Conservation (phyloP, 2,888 invertebrate species). For the Cheiracanthium punctorium region DNA sequence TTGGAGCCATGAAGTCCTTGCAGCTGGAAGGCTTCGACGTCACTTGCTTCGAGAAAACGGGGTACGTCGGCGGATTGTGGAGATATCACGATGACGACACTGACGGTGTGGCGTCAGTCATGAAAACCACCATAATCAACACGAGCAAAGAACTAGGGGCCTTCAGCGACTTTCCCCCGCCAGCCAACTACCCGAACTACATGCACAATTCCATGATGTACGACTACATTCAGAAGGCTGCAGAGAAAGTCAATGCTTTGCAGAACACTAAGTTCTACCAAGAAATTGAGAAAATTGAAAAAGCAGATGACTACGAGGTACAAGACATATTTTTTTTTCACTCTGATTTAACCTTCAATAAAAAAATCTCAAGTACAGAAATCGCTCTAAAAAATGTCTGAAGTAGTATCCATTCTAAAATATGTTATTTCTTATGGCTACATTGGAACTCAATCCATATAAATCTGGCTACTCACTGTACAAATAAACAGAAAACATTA, state of each 20-base stretch:
- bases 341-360: too few relatives aligned
- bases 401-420: too few relatives aligned
- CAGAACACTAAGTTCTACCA: slow-evolving; percentile 74
- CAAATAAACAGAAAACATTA: too few relatives aligned
- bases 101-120: slow-evolving; percentile 74
- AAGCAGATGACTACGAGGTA: slow-evolving; percentile 69
- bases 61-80: slow-evolving; percentile 75
- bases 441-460: too few relatives aligned
- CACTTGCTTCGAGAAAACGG: slow-evolving; percentile 39
- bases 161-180: slow-evolving; percentile 76
- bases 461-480: too few relatives aligned
- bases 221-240: slow-evolving; percentile 75
- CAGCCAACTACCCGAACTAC: slow-evolving; percentile 74
- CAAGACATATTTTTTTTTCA: too few relatives aligned
- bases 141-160: slow-evolving; percentile 76
- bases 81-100: slow-evolving; percentile 72
- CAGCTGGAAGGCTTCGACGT: slow-evolving; percentile 39
- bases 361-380: too few relatives aligned
- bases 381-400: too few relatives aligned
- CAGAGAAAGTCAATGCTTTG: slow-evolving; percentile 73
- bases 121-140: slow-evolving; percentile 76
- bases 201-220: slow-evolving; percentile 75
- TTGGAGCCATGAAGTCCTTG: slow-evolving; percentile 16
- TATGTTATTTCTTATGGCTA: too few relatives aligned
- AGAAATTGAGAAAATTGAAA: slow-evolving; percentile 72